Base-by-base conservation (phyloP, 2,888 invertebrate species). In the Apotomis turbidana region DNA sequence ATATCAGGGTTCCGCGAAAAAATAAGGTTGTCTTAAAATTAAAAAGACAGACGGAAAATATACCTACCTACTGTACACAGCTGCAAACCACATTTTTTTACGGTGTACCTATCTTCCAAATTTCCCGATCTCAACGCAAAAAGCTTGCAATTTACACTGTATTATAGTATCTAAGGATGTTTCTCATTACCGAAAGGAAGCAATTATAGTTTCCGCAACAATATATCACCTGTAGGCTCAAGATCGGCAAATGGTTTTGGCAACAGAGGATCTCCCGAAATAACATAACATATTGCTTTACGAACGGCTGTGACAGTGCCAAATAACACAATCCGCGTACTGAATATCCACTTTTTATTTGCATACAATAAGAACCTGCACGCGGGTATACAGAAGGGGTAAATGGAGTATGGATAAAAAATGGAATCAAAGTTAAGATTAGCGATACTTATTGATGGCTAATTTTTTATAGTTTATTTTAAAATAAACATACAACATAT, bases 211-310 rank as follows among this genome's bases (percentile, higher is more conserved):
- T 57, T 36, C 27, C 27, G 9, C 8, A 46, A 66, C n/a, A 46
- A 5, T 8, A 49, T 57, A 27, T 66, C 57, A 66, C 66, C 46
- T 66, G 57, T 57, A 57, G 55, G 49, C 46, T 27, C 9, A 41
- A 38, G 38, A 69, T 57, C 57, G 63, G 41, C 41, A 44, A 70
- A 64, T 52, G 41, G 44, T 27, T n/a, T 57, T 68, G 52, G 57
- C 63, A 63, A 10, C 70, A 41, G 62, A 64, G 58, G 8, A 38
- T 51, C 51, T 52, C 15, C 27, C 41, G 38, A 27, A 59, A 58
- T 36, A 70, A 41, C 51, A 51, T n/a, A 59, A 64, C 63, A 63
- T 64, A 70, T 70, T 70, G 70, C 70, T 58, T 49, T 51, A 36
- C 51, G 58, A 41, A 27, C 62, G 49, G 38, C 58, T 27, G 27